These are phyloP conservation scores for Acronicta psi DNA, from an alignment of 2,888 invertebrate species.

Conservation along the genomic window DNA sequence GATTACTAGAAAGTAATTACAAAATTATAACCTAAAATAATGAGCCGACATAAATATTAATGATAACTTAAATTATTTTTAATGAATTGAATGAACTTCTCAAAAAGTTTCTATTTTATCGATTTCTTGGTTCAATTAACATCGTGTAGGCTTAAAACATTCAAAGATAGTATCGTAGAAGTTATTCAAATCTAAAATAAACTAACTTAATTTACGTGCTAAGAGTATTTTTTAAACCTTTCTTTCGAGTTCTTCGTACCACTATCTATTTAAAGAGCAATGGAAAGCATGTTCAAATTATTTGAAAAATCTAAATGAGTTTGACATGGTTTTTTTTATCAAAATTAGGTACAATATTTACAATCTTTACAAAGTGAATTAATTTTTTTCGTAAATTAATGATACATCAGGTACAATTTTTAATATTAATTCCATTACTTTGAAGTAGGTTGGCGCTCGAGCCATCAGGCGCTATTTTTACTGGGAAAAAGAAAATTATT, in stretches of 20 bases:
- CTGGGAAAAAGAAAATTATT: slow-evolving; percentile 7
- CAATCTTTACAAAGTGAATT: too few species aligned
- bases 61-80: slow-evolving; percentile 14
- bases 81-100: slow-evolving; percentile 15
- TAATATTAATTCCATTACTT: not conserved
- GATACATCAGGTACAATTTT: not conserved
- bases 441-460: not conserved
- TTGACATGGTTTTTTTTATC: too few species aligned
- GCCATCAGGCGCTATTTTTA: slow-evolving; percentile 7
- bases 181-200: slow-evolving; percentile 38
- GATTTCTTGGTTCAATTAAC: slow-evolving; percentile 27
- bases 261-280: slow-evolving; percentile 3
- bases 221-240: slow-evolving; percentile 68
- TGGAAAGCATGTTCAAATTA: not conserved
- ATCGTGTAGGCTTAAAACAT: slow-evolving; percentile 35
- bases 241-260: slow-evolving; percentile 56
- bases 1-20: slow-evolving; percentile 42
- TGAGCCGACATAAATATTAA: slow-evolving; percentile 33
- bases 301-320: not conserved
- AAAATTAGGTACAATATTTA: not conserved
- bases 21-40: slow-evolving; percentile 28
- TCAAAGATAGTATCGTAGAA: slow-evolving; percentile 38
- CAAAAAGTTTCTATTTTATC: slow-evolving; percentile 3
- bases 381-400: too few species aligned
- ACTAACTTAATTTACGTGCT: slow-evolving; percentile 55